These are phyloP conservation scores for Diarsia dahlii DNA, from an alignment of 2,888 invertebrate species.

Conservation along the genomic window DNA sequence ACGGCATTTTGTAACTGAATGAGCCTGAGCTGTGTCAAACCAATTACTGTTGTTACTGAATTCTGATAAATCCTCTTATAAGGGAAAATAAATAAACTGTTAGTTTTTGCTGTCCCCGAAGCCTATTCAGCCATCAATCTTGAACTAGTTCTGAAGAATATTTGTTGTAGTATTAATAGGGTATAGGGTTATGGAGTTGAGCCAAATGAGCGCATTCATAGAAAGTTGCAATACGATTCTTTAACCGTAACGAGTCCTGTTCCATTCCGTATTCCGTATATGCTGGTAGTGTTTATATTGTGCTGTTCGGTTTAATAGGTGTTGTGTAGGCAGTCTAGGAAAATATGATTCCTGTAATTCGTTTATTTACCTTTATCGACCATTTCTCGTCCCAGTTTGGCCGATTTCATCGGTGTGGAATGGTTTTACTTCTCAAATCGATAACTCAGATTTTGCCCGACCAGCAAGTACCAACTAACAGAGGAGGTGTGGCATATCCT, in stretches of 20 bases:
- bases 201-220: conserved; percentile 54
- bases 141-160: conserved; percentile 33
- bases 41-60: conserved; percentile 45
- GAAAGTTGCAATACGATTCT: conserved; percentile 59
- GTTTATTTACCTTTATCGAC: background rate
- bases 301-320: conserved; percentile 31
- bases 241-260: conserved; percentile 56
- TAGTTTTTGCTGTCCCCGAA: conserved; percentile 47
- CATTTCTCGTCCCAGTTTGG: background rate
- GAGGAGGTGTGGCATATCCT: too few relatives aligned
- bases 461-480: too few relatives aligned
- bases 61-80: conserved; percentile 39
- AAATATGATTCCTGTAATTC: conserved; percentile 15
- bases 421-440: too few relatives aligned
- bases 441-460: too few relatives aligned
- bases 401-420: background rate
- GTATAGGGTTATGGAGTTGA: conserved; percentile 42
- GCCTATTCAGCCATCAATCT: conserved; percentile 60
- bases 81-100: conserved; percentile 56
- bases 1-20: conserved; percentile 10
- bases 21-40: conserved; percentile 32
- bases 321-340: conserved; percentile 16
- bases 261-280: conserved; percentile 61
- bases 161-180: conserved; percentile 5
- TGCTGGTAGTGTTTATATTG: conserved; percentile 44